phyloP scores from a whole-genome alignment of 2,113 vertebrate species.

The Peromyscus maniculatus region DNA sequence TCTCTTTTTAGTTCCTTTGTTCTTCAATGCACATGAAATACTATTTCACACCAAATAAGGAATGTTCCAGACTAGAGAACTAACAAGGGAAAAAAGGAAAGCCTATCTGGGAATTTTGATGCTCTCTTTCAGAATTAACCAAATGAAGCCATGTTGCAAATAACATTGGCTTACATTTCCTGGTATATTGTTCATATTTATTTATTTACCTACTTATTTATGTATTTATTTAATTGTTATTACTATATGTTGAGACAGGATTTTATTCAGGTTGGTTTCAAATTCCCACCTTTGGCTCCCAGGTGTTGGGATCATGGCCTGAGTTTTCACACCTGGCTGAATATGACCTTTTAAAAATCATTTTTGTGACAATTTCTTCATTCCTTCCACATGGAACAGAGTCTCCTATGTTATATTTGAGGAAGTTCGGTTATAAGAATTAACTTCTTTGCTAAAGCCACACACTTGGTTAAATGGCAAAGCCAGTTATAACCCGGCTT shows the following conservation, averaged over 20 bases:
- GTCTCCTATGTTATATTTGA: background rate
- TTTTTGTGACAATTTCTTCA: background rate
- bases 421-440: background rate
- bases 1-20: constrained; percentile 3
- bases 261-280: background rate
- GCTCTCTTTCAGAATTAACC: background rate
- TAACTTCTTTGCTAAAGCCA: background rate
- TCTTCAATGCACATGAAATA: background rate
- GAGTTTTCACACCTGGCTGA: background rate
- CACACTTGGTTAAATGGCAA: background rate
- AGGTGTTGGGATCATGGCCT: too few species aligned
- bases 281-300: background rate
- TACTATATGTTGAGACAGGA: background rate
- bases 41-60: constrained; percentile 8
- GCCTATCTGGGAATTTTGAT: background rate
- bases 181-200: too few species aligned
- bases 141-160: background rate
- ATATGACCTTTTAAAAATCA: background rate
- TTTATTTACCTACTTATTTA: background rate
- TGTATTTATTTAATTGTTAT: background rate
- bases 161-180: background rate
- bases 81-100: background rate
- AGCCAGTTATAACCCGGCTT: background rate
- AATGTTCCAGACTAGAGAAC: constrained; percentile 29
- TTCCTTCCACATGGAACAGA: background rate